phyloP scores from a whole-genome alignment of 2,888 invertebrate genomes.

The Acrocyrtus sp. region DNA sequence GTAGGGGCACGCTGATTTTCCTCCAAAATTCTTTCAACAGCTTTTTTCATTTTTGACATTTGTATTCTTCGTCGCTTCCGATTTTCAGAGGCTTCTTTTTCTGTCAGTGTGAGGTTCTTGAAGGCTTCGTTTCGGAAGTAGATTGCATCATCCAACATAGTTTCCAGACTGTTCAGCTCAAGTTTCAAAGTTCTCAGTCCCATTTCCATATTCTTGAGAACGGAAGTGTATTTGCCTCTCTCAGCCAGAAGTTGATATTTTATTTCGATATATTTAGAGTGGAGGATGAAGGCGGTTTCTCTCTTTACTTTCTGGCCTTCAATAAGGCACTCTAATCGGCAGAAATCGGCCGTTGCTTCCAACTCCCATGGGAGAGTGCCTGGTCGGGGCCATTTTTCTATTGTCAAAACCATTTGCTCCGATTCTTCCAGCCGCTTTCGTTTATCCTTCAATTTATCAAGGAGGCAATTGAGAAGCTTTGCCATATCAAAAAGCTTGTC shows the following conservation, averaged over 20 bases:
- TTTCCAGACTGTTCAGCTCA: slow-evolving; percentile 57
- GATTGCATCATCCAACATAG: slow-evolving; percentile 61
- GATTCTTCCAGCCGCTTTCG: slow-evolving; percentile 57
- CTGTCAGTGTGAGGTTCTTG: slow-evolving; percentile 56
- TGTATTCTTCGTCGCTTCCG: slow-evolving; percentile 55
- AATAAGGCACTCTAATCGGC: slow-evolving; percentile 54
- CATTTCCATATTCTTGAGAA: slow-evolving; percentile 54
- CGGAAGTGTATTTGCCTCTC: slow-evolving; percentile 57
- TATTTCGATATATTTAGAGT: slow-evolving; percentile 60
- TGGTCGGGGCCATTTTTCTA: slow-evolving; percentile 59
- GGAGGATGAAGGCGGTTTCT: slow-evolving; percentile 60
- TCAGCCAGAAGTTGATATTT: slow-evolving; percentile 59
- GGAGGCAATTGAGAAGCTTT: slow-evolving; percentile 56
- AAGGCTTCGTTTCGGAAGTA: slow-evolving; percentile 58
- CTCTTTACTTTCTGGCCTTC: slow-evolving; percentile 60
- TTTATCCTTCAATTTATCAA: slow-evolving; percentile 57
- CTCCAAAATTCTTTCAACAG: slow-evolving; percentile 58
- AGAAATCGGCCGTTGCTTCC: slow-evolving; percentile 46
- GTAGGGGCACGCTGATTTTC: slow-evolving; percentile 52
- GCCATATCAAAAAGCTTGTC: slow-evolving; percentile 62
- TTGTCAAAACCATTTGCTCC: slow-evolving; percentile 56
- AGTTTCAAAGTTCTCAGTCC: slow-evolving; percentile 51
- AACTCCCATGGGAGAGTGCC: slow-evolving; percentile 59
- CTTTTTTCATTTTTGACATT: slow-evolving; percentile 63
- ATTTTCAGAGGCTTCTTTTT: slow-evolving; percentile 60